Conservation (phyloP, 2,888 invertebrate species). For the Caenorhabditis uteleia region DNA sequence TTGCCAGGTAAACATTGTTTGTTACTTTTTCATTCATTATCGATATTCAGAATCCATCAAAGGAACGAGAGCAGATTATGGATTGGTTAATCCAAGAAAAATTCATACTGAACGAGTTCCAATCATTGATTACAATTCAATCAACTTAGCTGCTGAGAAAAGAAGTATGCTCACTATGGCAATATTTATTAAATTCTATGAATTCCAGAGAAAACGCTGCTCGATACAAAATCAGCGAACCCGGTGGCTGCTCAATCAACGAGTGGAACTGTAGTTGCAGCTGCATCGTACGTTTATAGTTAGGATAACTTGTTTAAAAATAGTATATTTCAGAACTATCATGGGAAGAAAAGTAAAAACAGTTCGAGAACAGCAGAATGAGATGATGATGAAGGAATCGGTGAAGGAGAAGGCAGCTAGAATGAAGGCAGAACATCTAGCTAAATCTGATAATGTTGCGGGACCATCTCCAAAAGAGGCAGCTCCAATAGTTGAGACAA, state of each 20-base stretch:
- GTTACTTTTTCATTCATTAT: not conserved
- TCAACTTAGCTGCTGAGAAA: conserved; percentile 2
- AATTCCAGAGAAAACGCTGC: conserved; percentile 4
- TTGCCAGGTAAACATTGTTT: not conserved
- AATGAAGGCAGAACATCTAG: conserved; percentile 14
- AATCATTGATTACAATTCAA: conserved; percentile 10
- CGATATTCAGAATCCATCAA: conserved; percentile 1
- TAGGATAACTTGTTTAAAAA: not conserved
- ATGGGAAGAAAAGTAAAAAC: conserved; percentile 36
- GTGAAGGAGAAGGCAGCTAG: conserved; percentile 35
- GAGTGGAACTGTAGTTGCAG: too few relatives aligned
- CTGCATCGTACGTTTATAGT: conserved; percentile 1
- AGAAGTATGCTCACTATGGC: conserved; percentile 5
- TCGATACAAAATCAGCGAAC: not conserved
- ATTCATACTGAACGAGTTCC: conserved; percentile 3
- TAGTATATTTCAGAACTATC: conserved; percentile 10
- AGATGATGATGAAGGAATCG: conserved; percentile 30
- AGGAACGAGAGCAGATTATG: not conserved
- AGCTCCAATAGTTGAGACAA: not conserved
- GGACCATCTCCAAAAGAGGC: not conserved
- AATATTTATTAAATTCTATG: not conserved
- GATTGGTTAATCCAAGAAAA: not conserved
- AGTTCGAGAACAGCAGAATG: conserved; percentile 34
- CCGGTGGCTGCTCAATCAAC: not conserved
- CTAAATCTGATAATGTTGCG: not conserved